Conservation (phyloP, 2,113 vertebrate genomes). For the Cromileptes altivelis region DNA sequence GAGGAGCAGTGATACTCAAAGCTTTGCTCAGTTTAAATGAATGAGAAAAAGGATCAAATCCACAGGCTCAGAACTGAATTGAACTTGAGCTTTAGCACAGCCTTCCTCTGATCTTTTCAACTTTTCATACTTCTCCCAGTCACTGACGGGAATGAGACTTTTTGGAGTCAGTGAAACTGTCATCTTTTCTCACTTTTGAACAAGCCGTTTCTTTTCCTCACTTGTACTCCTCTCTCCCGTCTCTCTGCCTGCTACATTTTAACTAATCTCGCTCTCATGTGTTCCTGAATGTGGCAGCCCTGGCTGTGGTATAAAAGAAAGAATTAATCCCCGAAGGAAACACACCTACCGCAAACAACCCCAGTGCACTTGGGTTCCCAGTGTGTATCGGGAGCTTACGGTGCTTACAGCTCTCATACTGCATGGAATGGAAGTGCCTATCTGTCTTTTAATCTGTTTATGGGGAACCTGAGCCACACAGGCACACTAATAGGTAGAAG, state of each 20-base stretch:
- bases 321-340: conserved; percentile 43
- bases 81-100: conserved; percentile 9
- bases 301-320: conserved; percentile 11
- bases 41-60: not conserved
- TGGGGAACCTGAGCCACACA: conserved; percentile 45
- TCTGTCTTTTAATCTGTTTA: conserved; percentile 52
- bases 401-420: conserved; percentile 7
- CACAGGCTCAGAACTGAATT: conserved; percentile 7
- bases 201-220: conserved; percentile 21
- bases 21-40: not conserved
- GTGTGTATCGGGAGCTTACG: conserved; percentile 4
- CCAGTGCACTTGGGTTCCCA: not conserved
- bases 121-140: conserved; percentile 16
- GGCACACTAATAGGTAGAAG: conserved; percentile 33
- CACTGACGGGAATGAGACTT: conserved; percentile 24
- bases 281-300: conserved; percentile 22
- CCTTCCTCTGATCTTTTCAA: conserved; percentile 41
- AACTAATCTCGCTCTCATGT: conserved; percentile 50
- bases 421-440: conserved; percentile 23
- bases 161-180: conserved; percentile 39
- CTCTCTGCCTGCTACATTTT: conserved; percentile 21
- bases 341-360: conserved; percentile 44
- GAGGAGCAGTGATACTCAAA: not conserved
- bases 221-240: not conserved
- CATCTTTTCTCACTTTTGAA: conserved; percentile 38